Conservation (phyloP, 2,797 vertebrate species). For the Clangula hyemalis region DNA sequence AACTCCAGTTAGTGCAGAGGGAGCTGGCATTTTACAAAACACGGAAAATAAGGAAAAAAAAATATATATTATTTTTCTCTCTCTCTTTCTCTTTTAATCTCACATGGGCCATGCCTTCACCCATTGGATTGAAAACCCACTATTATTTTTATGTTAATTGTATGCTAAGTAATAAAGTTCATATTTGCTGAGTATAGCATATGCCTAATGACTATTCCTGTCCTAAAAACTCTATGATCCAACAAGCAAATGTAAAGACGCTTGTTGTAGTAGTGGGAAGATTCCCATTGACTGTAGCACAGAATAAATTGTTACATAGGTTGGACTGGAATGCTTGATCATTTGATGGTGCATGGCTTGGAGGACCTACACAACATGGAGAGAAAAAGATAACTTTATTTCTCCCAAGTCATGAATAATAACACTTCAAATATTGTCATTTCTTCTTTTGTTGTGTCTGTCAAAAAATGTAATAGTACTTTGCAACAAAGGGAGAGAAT, state of each 20-base stretch:
- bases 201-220: background rate
- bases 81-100: background rate
- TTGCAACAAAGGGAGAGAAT: background rate
- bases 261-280: background rate
- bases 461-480: background rate
- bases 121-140: background rate
- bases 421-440: constrained; percentile 9
- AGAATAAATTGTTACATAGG: background rate
- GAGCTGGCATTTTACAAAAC: background rate
- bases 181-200: background rate
- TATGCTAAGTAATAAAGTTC: background rate
- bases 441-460: constrained; percentile 8
- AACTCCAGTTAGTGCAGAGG: background rate
- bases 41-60: background rate
- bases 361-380: fast-evolving
- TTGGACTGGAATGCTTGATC: constrained; percentile 8
- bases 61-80: background rate
- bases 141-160: background rate
- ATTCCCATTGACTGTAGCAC: background rate
- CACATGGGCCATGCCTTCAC: background rate
- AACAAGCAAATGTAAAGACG: background rate
- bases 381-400: constrained; percentile 20
- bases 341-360: background rate
- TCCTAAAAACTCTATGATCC: background rate
- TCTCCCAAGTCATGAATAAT: background rate